Base-by-base conservation (phyloP, 2,113 vertebrate genomes). In the Centrocercus urophasianus region DNA sequence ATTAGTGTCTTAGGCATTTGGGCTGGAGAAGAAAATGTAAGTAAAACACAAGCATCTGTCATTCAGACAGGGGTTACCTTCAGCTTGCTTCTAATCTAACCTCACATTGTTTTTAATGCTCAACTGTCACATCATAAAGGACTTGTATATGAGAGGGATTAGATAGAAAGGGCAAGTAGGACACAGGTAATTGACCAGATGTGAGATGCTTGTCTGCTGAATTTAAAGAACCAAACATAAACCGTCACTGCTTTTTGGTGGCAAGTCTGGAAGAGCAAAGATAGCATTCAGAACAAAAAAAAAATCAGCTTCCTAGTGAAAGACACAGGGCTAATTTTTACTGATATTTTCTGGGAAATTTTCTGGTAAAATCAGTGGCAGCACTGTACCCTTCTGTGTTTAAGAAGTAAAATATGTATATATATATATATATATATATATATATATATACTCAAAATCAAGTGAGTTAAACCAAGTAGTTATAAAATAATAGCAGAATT, bases 31-130 rank as follows among this genome's bases (percentile, higher is more conserved):
- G 88, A 96, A 93, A 95, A 88, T 69, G 38, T 13, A 67, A 90
- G 69, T 75, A 83, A 71, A 81, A 65, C 36, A 36, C n/a, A 70
- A 42, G 50, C 80, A 94, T 95, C 90, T 93, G 85, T 95, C 94
- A 95, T 96, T 95, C 88, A 86, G 93, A 97, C 93, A 93, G 88
- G 32, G 95, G 90, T 95, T 96, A 95, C 90, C 88, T 95, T 93
- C 76, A 84, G 73, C 80, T 86, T 95, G 92, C 73, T 70, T 96
- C 57, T 72, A 59, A 79, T 94, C 69, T 95, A 92, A 94, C 92
- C 86, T 94, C 88, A 88, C 88, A 92, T 94, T 95, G 93, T 91
- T 96, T 97, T 94, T 96, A 96, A 95, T 94, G 94, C 90, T 95
- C 83, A 86, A 61, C 83, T 94, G 94, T 94, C 94, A 95, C 59